Evolutionary conservation across 2,113 vertebrate genomes (phyloP), one percentile per base, ranked within the genome.

Genomic region (Gadus macrocephalus): DNA sequence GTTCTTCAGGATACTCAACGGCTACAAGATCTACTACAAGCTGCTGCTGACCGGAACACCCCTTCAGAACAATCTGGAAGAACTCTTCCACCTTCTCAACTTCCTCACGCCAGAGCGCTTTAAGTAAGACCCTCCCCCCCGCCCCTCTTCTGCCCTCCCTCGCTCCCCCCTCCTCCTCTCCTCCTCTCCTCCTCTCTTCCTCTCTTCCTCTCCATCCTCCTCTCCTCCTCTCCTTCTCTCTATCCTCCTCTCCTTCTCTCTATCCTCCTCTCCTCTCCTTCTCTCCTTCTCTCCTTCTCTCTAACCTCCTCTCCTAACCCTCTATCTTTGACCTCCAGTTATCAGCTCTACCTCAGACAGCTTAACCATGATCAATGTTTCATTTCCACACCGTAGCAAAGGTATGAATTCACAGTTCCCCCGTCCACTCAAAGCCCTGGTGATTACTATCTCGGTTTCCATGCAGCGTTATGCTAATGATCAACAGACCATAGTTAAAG

Each of bases 1-100:
- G 97, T 99, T 98, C 89, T 99, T 99, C 25, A 94, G 97, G 82
- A 96, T 98, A 68, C 85, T 99, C 68, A 99, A 98, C 31, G 95
- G 95, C 86, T 99, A 99, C 86, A 98, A 98, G 91, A 98, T 99
- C 1, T 96, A 98, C 84, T 98, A 98, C 85, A 99, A 99, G 91
- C 92, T 99, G 89, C 93, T 99, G 76, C 93, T 99, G 79, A 99
- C 97, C 0, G 97, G 97, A 28, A 99, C 97, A 1, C 97, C 97
- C 0, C 94, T 99, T 1, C 97, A 99, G 92, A 99, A 99, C 91
- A 99, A 99, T 89, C 83, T 99, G 70, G 97, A 99, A 70, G 97
- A 99, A 81, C 94, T 99, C 5, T 99, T 99, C 84, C 97, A 99
- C 70, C 91, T 99, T 64, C 96, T 99, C 74, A 98, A 99, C 90